phyloP scores from a whole-genome alignment of 1,140 invertebrate species.

The Drosophila azteca region DNA sequence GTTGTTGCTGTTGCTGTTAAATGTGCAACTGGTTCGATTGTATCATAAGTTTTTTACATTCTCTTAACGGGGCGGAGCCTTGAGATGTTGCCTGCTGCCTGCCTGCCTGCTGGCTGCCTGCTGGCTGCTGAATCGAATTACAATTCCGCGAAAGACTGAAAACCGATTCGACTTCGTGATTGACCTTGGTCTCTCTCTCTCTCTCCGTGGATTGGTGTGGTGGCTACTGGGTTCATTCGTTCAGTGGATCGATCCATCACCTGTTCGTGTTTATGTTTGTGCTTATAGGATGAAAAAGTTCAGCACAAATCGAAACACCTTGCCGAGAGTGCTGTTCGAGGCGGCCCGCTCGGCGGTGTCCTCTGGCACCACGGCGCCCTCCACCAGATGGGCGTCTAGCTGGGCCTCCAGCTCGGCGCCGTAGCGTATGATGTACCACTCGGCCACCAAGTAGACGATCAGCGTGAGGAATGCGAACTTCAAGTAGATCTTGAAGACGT shows the following conservation, averaged over 20 bases:
- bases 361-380: slow-evolving; percentile 12
- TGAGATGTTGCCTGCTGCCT: slow-evolving; percentile 37
- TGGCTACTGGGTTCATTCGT: no score
- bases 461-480: slow-evolving; percentile 72
- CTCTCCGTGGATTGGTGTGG: not conserved
- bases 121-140: slow-evolving; percentile 55
- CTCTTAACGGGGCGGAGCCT: slow-evolving; percentile 60
- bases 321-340: slow-evolving; percentile 65
- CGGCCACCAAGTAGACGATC: slow-evolving; percentile 67
- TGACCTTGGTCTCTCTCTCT: slow-evolving; percentile 39
- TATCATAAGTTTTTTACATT: slow-evolving; percentile 60
- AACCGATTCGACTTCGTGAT: slow-evolving; percentile 30
- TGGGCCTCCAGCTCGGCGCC: slow-evolving; percentile 66
- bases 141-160: slow-evolving; percentile 59
- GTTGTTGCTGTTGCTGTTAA: slow-evolving; percentile 31
- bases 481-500: slow-evolving; percentile 74
- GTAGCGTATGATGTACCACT: slow-evolving; percentile 75
- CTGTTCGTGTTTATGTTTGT: not conserved
- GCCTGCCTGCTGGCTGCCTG: not conserved
- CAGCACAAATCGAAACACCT: slow-evolving; percentile 67
- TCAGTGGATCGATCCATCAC: slow-evolving; percentile 5
- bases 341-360: slow-evolving; percentile 44
- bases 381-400: slow-evolving; percentile 55
- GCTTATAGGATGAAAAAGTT: slow-evolving; percentile 69
- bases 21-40: slow-evolving; percentile 59